Evolutionary conservation across 2,888 invertebrate species (phyloP), one percentile per base, ranked within the genome.

Genomic region (Pristionchus entomophagus): DNA sequence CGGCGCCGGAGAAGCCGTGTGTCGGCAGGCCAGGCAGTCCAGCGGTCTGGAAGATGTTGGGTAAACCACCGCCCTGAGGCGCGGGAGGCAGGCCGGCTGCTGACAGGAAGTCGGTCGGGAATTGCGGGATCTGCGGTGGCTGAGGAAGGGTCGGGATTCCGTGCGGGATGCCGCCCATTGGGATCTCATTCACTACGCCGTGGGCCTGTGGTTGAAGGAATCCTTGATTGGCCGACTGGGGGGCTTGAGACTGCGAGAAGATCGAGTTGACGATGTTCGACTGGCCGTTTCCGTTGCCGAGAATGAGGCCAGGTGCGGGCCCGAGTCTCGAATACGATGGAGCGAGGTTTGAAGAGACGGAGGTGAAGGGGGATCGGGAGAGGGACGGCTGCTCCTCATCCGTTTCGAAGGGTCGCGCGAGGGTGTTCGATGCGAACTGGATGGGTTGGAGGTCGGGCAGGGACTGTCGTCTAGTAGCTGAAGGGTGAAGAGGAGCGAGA

Each of bases 221-320:
- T n/a, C n/a, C n/a, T n/a, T n/a, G n/a, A n/a, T n/a, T n/a, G n/a
- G n/a, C n/a, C n/a, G n/a, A n/a, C n/a, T n/a, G n/a, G n/a, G n/a
- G n/a, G n/a, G n/a, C n/a, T n/a, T n/a, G n/a, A 29, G 91, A 91
- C 73, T 92, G 91, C 0, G 91, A 88, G 81, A 92, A 92, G 22
- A 92, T 92, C 2, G 91, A 90, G 85, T 90, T 89, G 65, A 91
- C 91, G 77, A 92, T 89, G 80, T 92, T 92, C 10, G 56, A 38
- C 5, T 59, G 56, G 26, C 82, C 59, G 19, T 41, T 45, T 83
- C 83, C 65, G 22, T 65, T 35, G 45, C 45, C 26, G 14, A 82
- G 59, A 59, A 82, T 82, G 59, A 82, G 82, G 5, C 59, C 82
- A 22, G 83, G 83, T 32, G 83, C 83, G 1, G 83, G 83, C 4